Percentiles rank a stretch among this genome's conserved stretches.
Evolutionary conservation across 2,113 vertebrate genomes (phyloP).

Genomic region (Anhinga anhinga): DNA sequence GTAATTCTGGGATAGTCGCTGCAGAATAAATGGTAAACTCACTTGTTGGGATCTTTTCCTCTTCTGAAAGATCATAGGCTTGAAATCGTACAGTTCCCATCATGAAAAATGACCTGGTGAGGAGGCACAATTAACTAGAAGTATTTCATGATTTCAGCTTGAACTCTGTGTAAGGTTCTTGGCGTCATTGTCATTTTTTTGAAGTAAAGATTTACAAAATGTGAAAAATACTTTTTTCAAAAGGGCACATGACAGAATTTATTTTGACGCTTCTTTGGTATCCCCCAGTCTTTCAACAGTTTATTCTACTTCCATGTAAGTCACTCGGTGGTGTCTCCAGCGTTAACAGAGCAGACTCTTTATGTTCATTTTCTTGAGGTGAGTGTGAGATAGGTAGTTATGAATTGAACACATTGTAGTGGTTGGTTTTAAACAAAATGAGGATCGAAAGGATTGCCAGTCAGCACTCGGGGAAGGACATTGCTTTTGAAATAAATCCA

Average conservation of each 20-base stretch:
- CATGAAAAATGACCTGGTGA: not conserved
- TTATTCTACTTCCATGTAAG: not conserved
- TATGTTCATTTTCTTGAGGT: not conserved
- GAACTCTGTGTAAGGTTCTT: not conserved
- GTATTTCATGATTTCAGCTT: not conserved
- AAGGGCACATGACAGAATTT: not conserved
- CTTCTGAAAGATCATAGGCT: not conserved
- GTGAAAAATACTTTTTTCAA: not conserved
- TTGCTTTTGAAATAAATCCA: not conserved
- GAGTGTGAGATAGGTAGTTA: not conserved
- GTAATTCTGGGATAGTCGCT: not conserved
- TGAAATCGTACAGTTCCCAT: not conserved
- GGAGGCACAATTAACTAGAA: not conserved
- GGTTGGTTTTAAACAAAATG: not conserved
- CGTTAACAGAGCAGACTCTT: not conserved
- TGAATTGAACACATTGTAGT: fast-evolving
- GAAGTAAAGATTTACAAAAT: not conserved
- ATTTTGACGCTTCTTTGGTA: not conserved
- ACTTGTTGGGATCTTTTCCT: not conserved
- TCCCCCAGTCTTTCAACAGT: not conserved
- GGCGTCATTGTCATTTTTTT: not conserved
- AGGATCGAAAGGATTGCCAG: not conserved
- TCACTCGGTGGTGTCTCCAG: not conserved
- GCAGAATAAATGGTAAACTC: not conserved
- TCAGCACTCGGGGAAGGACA: not conserved